Conservation (phyloP, 2,888 invertebrate genomes). For the Chouioia cunea region DNA sequence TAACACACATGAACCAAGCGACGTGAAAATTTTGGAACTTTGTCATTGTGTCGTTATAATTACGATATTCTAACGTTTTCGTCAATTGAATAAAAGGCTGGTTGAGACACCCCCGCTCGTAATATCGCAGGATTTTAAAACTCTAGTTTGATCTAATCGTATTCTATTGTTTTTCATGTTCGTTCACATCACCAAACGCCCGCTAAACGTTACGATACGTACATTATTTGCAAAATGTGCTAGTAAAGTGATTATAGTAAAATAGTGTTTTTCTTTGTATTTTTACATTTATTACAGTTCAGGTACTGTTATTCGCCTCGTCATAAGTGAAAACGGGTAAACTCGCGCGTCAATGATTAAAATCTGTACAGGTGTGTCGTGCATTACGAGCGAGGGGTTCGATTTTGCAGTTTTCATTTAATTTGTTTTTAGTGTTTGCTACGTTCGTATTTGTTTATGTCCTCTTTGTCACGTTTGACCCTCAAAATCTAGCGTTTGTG, state of each 20-base stretch:
- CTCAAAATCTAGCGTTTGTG: slow-evolving; percentile 57
- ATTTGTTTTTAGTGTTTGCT: slow-evolving; percentile 28
- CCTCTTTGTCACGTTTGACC: slow-evolving; percentile 49
- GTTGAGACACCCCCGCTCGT: slow-evolving; percentile 34
- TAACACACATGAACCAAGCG: slow-evolving; percentile 54
- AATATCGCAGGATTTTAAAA: slow-evolving; percentile 39
- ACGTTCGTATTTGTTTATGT: slow-evolving; percentile 32
- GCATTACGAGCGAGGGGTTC: slow-evolving; percentile 35
- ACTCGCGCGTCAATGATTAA: slow-evolving; percentile 45
- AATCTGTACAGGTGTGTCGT: slow-evolving; percentile 43
- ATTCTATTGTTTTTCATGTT: slow-evolving; percentile 22
- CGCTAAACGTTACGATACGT: slow-evolving; percentile 38
- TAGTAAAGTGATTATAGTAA: slow-evolving; percentile 62
- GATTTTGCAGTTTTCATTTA: slow-evolving; percentile 19
- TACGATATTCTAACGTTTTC: slow-evolving; percentile 25
- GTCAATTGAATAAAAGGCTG: slow-evolving; percentile 26
- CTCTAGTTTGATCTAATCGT: slow-evolving; percentile 44
- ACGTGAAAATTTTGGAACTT: slow-evolving; percentile 62
- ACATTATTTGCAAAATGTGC: slow-evolving; percentile 48
- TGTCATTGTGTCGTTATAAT: slow-evolving; percentile 44
- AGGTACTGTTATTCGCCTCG: slow-evolving; percentile 60
- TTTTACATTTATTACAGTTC: slow-evolving; percentile 51
- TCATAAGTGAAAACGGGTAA: slow-evolving; percentile 52
- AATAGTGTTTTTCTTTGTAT: slow-evolving; percentile 57
- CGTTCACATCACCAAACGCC: slow-evolving; percentile 20